Percentiles rank a stretch among this genome's conserved stretches.
These are phyloP conservation scores for Magallana ariakensis DNA, from an alignment of 1,140 invertebrate genomes.

Conservation along the genomic window DNA sequence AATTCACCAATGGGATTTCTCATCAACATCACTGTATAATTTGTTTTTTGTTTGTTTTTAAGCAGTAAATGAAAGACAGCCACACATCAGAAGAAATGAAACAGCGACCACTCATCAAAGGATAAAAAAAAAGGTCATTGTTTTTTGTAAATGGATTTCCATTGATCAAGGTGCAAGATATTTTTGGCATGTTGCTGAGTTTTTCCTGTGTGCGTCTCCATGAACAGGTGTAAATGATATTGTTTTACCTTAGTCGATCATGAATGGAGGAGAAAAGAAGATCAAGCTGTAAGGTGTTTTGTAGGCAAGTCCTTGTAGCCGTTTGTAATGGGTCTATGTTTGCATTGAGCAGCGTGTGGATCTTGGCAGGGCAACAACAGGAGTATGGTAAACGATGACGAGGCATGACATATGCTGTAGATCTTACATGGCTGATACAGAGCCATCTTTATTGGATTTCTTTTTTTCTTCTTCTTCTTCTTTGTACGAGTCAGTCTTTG, in stretches of 20 bases:
- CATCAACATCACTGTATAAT: no score
- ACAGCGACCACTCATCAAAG: no score
- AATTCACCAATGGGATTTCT: no score
- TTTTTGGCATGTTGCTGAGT: constrained; percentile 27
- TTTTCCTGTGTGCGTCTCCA: not conserved
- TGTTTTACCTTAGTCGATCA: not conserved
- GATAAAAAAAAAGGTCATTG: no score
- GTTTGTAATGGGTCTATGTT: not conserved
- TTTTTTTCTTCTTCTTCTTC: not conserved
- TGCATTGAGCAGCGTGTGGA: not conserved
- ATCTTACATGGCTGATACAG: not conserved
- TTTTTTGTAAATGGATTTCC: not conserved
- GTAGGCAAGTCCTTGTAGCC: not conserved
- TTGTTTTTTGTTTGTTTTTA: no score
- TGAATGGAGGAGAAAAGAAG: not conserved
- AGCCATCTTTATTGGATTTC: not conserved
- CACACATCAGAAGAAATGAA: not conserved
- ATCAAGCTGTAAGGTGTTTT: not conserved
- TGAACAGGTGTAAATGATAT: constrained; percentile 29
- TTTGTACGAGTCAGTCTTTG: not conserved
- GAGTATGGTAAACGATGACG: not conserved
- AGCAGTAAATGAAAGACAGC: not conserved
- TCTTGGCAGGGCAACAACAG: constrained; percentile 19
- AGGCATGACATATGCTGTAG: not conserved
- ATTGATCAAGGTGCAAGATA: not conserved